phyloP scores from a whole-genome alignment of 2,113 vertebrate species.

The Pithys albifrons region DNA sequence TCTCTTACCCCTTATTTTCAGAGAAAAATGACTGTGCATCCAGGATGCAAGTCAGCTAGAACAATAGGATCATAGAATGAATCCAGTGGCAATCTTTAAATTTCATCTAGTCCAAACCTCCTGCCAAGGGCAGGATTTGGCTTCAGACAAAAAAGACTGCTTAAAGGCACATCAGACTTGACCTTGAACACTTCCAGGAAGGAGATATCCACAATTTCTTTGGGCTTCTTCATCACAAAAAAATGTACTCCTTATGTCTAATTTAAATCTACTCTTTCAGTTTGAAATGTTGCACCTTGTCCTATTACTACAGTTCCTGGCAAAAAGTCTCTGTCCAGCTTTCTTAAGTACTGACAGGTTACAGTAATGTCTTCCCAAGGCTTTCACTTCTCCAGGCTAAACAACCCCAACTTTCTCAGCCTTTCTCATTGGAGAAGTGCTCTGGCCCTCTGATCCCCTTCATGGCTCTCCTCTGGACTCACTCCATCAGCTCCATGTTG shows the following conservation, averaged over 20 bases:
- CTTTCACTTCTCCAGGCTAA: background rate
- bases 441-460: background rate
- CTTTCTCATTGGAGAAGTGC: background rate
- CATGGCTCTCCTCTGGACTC: background rate
- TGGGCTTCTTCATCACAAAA: background rate
- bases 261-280: background rate
- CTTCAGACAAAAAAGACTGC: background rate
- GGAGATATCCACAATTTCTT: background rate
- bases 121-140: background rate
- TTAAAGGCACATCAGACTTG: background rate
- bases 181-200: background rate
- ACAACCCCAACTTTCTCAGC: background rate
- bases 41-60: background rate
- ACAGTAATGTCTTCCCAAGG: background rate
- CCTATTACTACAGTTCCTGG: background rate
- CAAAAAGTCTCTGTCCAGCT: background rate
- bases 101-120: background rate
- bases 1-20: background rate
- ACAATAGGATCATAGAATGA: background rate
- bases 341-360: background rate
- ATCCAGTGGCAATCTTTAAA: background rate
- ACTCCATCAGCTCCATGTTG: background rate
- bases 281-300: background rate
- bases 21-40: background rate
- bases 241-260: background rate